phyloP scores from a whole-genome alignment of 2,797 vertebrate genomes.

The Anniella stebbinsi region DNA sequence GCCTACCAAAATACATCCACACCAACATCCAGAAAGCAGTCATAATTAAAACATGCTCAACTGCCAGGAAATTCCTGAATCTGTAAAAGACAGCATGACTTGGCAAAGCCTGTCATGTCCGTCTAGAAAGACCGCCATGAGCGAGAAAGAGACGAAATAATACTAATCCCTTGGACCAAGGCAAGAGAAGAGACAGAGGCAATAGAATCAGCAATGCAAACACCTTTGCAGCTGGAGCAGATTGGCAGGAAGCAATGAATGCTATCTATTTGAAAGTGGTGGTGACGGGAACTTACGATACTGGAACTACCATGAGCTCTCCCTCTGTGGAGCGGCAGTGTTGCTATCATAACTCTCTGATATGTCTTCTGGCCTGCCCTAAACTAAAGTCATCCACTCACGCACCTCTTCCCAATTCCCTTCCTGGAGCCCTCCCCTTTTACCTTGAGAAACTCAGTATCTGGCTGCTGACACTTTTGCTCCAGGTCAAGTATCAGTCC shows the following conservation, averaged over 20 bases:
- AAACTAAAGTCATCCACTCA: neutral
- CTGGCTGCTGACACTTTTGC: neutral
- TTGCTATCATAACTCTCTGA: neutral
- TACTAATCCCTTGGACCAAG: no score
- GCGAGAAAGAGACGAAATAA: no score
- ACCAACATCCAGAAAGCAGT: no score
- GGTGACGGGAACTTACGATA: neutral
- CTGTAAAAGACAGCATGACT: no score
- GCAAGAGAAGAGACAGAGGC: neutral
- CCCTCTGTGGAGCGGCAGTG: neutral
- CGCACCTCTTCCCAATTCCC: neutral
- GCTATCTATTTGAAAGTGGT: neutral
- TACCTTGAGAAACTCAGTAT: conserved; percentile 17
- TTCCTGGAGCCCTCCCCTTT: neutral
- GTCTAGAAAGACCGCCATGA: no score
- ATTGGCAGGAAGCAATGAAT: neutral
- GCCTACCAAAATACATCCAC: no score
- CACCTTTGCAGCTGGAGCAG: neutral
- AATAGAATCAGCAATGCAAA: neutral
- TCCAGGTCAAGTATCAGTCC: neutral
- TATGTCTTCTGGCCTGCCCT: neutral
- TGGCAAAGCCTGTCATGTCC: no score
- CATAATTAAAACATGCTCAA: no score
- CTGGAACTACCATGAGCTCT: neutral
- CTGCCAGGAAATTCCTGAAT: no score